Base-by-base conservation (phyloP, 2,113 vertebrate species). In the Lasiurus cinereus region DNA sequence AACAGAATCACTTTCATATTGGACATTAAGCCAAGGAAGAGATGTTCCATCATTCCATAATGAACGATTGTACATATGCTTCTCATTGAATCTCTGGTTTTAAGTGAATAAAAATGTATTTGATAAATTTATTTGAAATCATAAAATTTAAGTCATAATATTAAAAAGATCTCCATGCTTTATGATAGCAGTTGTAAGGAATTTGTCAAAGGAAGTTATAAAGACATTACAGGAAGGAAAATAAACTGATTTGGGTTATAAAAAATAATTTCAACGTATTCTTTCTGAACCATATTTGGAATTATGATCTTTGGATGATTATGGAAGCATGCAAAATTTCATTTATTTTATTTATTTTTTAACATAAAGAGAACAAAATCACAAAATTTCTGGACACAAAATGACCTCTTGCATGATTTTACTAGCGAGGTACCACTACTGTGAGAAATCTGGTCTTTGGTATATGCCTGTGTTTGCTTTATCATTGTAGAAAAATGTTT, bases 1-100 rank as follows among this genome's bases (percentile, higher is more conserved):
- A 78, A 62, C 10, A 52, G n/a, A 89, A 52, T 92, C 31, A 79
- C 48, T 93, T 96, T 36, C 36, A 87, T 66, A 79, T 70, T 76
- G 74, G 33, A 56, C 16, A 4, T 82, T 56, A 88, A 56, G 10
- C 19, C 39, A 90, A n/a, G 8, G 18, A 62, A 72, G 69, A 82
- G 13, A 27, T 21, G 12, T 59, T 24, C n/a, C 46, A 8, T 10
- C 16, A 36, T 46, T 12, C n/a, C 72, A 11, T 3, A 11, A n/a
- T 46, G 27, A 92, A 48, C 14, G 74, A 78, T 10, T 3, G 1
- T 67, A 0, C 22, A 2, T 80, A 15, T 9, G 82, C 46, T 70
- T 33, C 33, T 90, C 5, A 82, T 21, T 5, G 86, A 14, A 24
- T 74, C 21, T 4, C 0, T 43, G 13, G 1, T 9, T 93, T 54